Base-by-base conservation (phyloP, 2,113 vertebrate species). In the Pandion haliaetus region DNA sequence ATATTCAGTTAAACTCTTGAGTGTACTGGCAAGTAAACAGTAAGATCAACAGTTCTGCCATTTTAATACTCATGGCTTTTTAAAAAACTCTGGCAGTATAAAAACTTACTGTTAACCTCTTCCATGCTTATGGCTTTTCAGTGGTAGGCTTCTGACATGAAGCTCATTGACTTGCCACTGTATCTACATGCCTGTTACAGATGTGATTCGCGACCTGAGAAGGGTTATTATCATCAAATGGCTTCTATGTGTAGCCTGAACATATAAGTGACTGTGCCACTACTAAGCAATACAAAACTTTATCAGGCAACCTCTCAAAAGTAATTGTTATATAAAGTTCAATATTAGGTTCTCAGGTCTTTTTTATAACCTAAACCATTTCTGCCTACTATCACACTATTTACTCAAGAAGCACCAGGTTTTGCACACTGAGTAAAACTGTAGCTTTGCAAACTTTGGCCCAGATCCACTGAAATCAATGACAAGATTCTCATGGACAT, bases 271-370 rank as follows among this genome's bases (percentile, higher is more conserved):
- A 96, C 91, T 96, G 84, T 95, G 91, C 94, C 95, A 93, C 93
- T 91, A 29, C 55, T 95, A 93, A 97, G 96, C 96, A 97, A 98
- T 97, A 97, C 66, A 90, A 84, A 96, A 83, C 38, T 65, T 82
- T 94, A 94, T 93, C 84, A 95, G 84, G 78, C 79, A 96, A 95
- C 95, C 88, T 93, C 74, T 95, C 90, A 90, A 91, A 96, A 84
- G 92, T 36, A 93, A 49, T 90, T 92, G 72, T 87, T 93, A 38
- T 91, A 38, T 88, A 67, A 93, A 95, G 42, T 93, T 92, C 85
- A 72, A 2, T 88, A 95, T 91, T 95, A 86, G 74, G 69, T 95
- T 93, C 96, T 98, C 97, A 97, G 96, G 96, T 96, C 94, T 97
- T 94, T 97, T 97, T 91, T 96, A 95, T 96, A 97, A 91, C 82